A percentile compares a stretch with the other conserved stretches of the same genome.
Conservation (phyloP, 2,888 invertebrate genomes). For the Neelides folsomi region DNA sequence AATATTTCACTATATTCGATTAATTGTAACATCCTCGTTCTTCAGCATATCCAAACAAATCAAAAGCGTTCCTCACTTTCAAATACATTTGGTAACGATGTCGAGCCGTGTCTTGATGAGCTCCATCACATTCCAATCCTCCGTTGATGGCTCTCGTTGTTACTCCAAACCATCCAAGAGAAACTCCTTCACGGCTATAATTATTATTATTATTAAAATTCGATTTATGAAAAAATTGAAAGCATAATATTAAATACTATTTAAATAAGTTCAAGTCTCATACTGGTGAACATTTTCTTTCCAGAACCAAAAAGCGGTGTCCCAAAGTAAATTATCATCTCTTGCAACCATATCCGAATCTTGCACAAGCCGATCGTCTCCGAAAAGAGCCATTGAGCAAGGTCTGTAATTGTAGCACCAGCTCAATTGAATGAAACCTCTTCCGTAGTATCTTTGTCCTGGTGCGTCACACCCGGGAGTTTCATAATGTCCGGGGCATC, state of each 20-base stretch:
- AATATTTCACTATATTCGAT: neutral
- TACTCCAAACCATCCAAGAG: constrained; percentile 4
- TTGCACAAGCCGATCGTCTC: constrained; percentile 13
- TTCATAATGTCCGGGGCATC: constrained; percentile 15
- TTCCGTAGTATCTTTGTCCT: constrained; percentile 15
- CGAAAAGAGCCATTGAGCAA: constrained; percentile 16
- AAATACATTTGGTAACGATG: constrained; percentile 6
- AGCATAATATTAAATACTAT: too few species aligned
- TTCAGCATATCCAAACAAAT: constrained; percentile 2
- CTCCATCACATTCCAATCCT: constrained; percentile 6
- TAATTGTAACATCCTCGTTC: constrained; percentile 11
- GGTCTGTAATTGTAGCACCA: constrained; percentile 27
- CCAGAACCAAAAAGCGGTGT: constrained; percentile 26
- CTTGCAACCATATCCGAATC: constrained; percentile 21
- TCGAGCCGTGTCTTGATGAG: constrained; percentile 4
- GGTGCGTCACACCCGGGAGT: constrained; percentile 13
- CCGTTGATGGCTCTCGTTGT: constrained; percentile 8
- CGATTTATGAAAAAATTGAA: too few species aligned
- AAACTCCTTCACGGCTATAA: constrained; percentile 2
- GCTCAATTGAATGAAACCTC: constrained; percentile 28
- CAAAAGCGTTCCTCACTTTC: constrained; percentile 5
- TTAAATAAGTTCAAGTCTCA: too few species aligned
- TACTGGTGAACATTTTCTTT: constrained; percentile 5
- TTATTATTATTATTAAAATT: too few species aligned
- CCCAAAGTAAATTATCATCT: constrained; percentile 19